Base-by-base conservation (phyloP, 2,113 vertebrate species). In the Poeciliopsis prolifica region DNA sequence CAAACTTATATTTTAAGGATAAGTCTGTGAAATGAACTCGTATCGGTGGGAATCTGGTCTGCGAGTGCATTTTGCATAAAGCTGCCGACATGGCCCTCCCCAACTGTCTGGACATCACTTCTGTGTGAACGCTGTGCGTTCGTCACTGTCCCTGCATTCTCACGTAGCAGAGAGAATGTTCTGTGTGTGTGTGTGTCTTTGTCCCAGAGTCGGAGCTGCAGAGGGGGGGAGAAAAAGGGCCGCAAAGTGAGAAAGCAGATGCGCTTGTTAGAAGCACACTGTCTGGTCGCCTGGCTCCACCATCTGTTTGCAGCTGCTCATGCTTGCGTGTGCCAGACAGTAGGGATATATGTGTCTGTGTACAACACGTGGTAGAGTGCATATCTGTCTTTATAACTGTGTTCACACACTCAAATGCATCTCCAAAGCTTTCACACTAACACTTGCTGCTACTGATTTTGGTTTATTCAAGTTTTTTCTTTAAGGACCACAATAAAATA, bases 231-330 rank as follows among this genome's bases (percentile, higher is more conserved):
- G 29, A 40, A n/a, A 66, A 37, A 19, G 40, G 65, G 70, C 24
- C 70, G 65, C 60, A 85, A 87, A 92, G 81, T 80, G 84, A 89
- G 75, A 88, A 78, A 87, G 87, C 87, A 91, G 87, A 92, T 92
- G 91, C 71, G 65, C 84, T 77, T 88, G 85, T 80, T 82, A 79
- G 86, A 87, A 86, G 71, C 80, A 80, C 81, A 65, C 83, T 77
- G 86, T 89, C 86, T 91, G 88, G 77, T 74, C 58, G 75, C 76
- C 75, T 82, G 82, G 82, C 79, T 85, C 81, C 70, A 73, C 88
- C 91, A 89, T 93, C 87, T 92, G 91, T 87, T 82, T 88, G 92
- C 92, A 92, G 92, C 92, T 93, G 89, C 83, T 79, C 2, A 28
- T 80, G 79, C 79, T 75, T 83, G 81, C 88, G 64, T 86, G 80